phyloP scores from a whole-genome alignment of 2,797 vertebrate genomes.

The Phalanger gymnotis region DNA sequence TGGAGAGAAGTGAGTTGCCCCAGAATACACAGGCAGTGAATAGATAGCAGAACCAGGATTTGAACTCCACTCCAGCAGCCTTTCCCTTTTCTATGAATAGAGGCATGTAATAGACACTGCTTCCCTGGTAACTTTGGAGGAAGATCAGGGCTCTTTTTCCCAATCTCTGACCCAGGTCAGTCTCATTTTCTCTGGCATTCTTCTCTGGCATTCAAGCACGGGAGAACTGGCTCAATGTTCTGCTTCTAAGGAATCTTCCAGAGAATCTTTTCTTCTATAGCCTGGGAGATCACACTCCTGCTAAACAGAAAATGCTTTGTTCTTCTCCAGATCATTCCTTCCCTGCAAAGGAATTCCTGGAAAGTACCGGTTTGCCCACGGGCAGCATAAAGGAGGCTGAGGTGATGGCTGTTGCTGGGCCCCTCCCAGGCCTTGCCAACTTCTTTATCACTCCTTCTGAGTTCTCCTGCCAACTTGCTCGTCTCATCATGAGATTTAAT shows the following conservation, averaged over 20 bases:
- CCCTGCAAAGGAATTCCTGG: slow-evolving; percentile 43
- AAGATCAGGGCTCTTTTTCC: background rate
- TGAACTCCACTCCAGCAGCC: background rate
- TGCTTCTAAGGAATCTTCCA: slow-evolving; percentile 5
- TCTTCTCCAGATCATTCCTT: background rate
- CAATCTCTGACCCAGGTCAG: background rate
- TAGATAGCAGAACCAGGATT: background rate
- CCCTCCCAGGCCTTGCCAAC: background rate
- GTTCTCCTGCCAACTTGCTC: background rate
- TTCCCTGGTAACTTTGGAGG: background rate
- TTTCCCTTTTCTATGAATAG: background rate
- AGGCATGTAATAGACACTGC: background rate
- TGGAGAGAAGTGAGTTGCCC: background rate
- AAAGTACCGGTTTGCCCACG: slow-evolving; percentile 5
- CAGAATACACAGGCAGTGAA: background rate
- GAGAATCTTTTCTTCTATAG: background rate
- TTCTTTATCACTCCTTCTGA: background rate
- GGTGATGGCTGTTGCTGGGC: background rate
- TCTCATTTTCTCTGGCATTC: background rate
- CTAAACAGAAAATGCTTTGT: slow-evolving; percentile 36
- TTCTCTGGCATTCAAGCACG: background rate
- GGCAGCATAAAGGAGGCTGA: background rate
- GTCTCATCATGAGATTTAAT: background rate
- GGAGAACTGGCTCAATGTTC: background rate
- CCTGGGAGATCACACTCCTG: slow-evolving; percentile 21